These are phyloP conservation scores for Cabera pusaria DNA, from an alignment of 2,888 invertebrate genomes.

Conservation along the genomic window DNA sequence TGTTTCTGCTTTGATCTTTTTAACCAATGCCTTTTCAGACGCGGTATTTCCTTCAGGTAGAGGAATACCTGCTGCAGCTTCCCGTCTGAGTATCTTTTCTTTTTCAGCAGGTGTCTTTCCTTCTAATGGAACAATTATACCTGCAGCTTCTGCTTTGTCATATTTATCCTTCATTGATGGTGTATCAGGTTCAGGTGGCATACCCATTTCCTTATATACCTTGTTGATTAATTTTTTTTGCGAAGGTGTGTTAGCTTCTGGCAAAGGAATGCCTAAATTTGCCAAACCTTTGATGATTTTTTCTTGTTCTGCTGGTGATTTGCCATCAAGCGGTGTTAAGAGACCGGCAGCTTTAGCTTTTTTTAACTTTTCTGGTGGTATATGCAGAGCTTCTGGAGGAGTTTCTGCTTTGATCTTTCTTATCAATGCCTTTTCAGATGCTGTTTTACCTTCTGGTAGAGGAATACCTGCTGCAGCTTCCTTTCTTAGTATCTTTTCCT, in stretches of 20 bases:
- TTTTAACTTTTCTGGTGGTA: constrained; percentile 25
- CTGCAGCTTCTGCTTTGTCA: constrained; percentile 34
- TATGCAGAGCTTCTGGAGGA: constrained; percentile 13
- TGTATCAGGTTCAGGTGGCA: constrained; percentile 36
- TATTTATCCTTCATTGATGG: constrained; percentile 27
- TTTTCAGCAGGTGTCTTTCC: constrained; percentile 34
- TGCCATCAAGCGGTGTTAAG: constrained; percentile 39
- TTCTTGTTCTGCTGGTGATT: constrained; percentile 36
- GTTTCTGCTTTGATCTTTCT: constrained; percentile 26
- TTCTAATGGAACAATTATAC: constrained; percentile 38
- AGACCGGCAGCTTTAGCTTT: constrained; percentile 36
- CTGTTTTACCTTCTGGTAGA: constrained; percentile 40
- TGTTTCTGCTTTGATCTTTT: constrained; percentile 28
- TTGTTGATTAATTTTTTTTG: constrained; percentile 35
- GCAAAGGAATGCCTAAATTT: constrained; percentile 32
- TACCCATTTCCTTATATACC: constrained; percentile 27
- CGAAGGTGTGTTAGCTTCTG: constrained; percentile 32
- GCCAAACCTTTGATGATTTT: constrained; percentile 36
- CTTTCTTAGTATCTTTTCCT: constrained; percentile 35
- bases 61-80: constrained; percentile 31
- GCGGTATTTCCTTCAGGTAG: constrained; percentile 35
- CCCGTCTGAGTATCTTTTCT: constrained; percentile 28
- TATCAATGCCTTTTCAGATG: constrained; percentile 28
- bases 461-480: constrained; percentile 34
- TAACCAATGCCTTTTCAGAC: constrained; percentile 35